Conservation (phyloP, 2,888 invertebrate genomes). For the Andrena bicolor region DNA sequence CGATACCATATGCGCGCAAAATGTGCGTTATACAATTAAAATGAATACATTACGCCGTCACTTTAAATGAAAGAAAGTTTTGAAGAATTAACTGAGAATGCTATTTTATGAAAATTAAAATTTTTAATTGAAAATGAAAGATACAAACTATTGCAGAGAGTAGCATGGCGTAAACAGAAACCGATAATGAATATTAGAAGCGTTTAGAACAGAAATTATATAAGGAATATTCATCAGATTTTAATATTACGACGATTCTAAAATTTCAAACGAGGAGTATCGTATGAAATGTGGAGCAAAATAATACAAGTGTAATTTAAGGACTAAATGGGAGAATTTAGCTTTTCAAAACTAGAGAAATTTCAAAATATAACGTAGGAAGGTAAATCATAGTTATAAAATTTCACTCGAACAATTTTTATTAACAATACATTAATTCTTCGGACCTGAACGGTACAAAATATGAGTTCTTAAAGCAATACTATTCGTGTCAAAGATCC, state of each 20-base stretch:
- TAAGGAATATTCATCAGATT: too few relatives aligned
- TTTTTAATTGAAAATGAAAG: background rate
- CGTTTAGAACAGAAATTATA: too few relatives aligned
- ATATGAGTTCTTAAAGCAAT: background rate
- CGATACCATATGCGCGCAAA: conserved; percentile 23
- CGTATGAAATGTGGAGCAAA: too few relatives aligned
- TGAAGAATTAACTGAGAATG: background rate
- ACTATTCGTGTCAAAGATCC: background rate
- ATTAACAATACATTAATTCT: background rate
- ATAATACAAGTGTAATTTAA: too few relatives aligned
- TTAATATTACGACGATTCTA: too few relatives aligned
- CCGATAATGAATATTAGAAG: too few relatives aligned
- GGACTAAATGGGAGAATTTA: too few relatives aligned
- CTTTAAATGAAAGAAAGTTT: conserved; percentile 13
- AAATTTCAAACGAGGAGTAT: too few relatives aligned
- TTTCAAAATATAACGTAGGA: background rate
- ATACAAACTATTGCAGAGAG: too few relatives aligned
- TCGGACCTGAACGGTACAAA: background rate
- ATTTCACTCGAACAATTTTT: background rate
- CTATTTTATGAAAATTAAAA: background rate
- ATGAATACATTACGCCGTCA: background rate
- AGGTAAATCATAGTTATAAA: background rate
- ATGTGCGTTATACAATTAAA: background rate
- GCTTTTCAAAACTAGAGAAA: background rate
- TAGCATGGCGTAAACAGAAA: too few relatives aligned